phyloP scores from a whole-genome alignment of 2,113 vertebrate genomes.

The Isurus oxyrinchus region DNA sequence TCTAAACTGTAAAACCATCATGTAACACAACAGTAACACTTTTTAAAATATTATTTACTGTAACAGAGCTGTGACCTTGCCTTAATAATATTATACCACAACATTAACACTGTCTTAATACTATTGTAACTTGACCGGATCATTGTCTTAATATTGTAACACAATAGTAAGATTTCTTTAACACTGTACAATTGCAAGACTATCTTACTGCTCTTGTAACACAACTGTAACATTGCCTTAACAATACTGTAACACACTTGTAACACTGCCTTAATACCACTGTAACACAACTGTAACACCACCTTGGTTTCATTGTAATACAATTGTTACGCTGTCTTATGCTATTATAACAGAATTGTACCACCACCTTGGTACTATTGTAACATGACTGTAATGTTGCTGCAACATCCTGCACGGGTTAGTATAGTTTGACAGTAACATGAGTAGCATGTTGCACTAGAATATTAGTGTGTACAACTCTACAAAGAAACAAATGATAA shows the following conservation, averaged over 20 bases:
- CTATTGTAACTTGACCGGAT: not conserved
- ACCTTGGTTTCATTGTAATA: not conserved
- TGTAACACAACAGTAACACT: not conserved
- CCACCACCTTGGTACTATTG: not conserved
- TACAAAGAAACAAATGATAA: not conserved
- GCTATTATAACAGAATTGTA: not conserved
- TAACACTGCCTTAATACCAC: not conserved
- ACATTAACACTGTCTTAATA: not conserved
- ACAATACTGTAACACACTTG: not conserved
- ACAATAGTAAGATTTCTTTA: too few relatives aligned
- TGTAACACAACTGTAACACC: not conserved
- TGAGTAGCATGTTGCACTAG: not conserved
- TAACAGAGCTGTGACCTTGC: not conserved
- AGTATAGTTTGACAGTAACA: not conserved
- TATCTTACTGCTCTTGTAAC: not conserved
- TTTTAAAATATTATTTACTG: not conserved
- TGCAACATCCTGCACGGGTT: not conserved
- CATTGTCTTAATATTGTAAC: not conserved
- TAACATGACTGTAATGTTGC: not conserved
- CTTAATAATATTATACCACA: not conserved
- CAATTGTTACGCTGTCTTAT: not conserved
- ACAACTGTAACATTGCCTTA: not conserved
- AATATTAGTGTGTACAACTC: not conserved
- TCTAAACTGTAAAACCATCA: not conserved
- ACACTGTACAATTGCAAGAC: not conserved